Evolutionary conservation across 2,113 vertebrate species (phyloP), one percentile per base, ranked within the genome.

Genomic region (Scophthalmus maximus): DNA sequence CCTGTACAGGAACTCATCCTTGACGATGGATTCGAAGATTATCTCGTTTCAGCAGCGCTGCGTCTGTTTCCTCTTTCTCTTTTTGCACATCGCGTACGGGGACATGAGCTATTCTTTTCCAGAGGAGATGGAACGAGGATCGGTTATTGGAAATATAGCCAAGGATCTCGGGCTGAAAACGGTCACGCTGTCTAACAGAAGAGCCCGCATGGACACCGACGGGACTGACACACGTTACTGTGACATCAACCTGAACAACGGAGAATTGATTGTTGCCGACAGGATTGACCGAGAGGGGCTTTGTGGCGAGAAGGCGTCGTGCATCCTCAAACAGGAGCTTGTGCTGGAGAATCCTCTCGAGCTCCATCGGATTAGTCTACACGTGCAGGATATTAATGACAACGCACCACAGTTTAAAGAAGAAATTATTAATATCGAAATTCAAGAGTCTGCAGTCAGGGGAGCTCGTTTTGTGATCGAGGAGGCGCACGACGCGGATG

Each of bases 371-470:
- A 68, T 93, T 12, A 58, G 29, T 34, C 76, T 95, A 2, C 86
- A 91, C 15, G 74, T 95, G 17, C 88, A 90, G 63, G 95, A 95
- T 65, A 73, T 95, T 29, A 95, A 95, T 82, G 95, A 95, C 58
- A 94, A 95, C 50, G 25, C 86, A 0, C 94, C 94, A 0, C 58
- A 52, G 2, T 95, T 95, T 84, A 56, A 60, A 0, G 91, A 73
- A 2, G 68, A 70, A 0, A 15, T 12, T 0, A 88, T 92, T 0
- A n/a, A 76, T 2, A 8, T 95, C 4, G 91, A 94, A 77, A 93
- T 94, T 2, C 68, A 0, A 0, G 94, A 95, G 3, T 93, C 76
- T 0, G 78, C 93, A 3, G 49, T 0, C 0, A 84, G 65, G 3
- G 93, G 93, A 2, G 88, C 87, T 22, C 83, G 84, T 46, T 94